Base-by-base conservation (phyloP, 2,797 vertebrate species). In the Xenopus petersii region DNA sequence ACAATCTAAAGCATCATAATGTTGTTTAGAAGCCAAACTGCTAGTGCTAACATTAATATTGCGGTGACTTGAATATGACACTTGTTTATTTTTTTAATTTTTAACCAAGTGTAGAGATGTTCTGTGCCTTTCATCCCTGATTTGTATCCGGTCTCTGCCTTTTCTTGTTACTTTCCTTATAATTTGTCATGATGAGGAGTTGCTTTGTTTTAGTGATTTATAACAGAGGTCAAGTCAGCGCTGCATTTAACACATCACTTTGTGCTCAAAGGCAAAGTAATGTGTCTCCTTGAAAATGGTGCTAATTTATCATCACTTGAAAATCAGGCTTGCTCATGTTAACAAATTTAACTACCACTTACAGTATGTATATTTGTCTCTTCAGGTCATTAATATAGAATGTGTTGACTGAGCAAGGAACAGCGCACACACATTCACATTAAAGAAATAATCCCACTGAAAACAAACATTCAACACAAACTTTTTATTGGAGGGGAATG, bases 341-440 rank as follows among this genome's bases (percentile, higher is more conserved):
- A 68, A 61, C 30, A 61, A 55, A 67, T 61, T 42, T 62, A 63
- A 46, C 6, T 61, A 33, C 47, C 48, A 68, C 60, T 68, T 74
- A 56, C 13, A 15, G 54, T 56, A 74, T 5, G 8, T 74, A 61
- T 12, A 46, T 33, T 51, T 74, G 13, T 61, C 26, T 67, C 62
- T 42, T 15, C 9, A 12, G 56, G 55, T 67, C 73, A 68, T 63
- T 75, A 68, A 68, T 69, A 21, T 36, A 15, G 58, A 21, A 63
- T 55, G 30, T 46, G 65, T 47, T 75, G 60, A 63, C 46, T 68
- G 36, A 70, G 9, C 36, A 60, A 17, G 15, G 42, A 24, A 24
- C 36, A 4, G 21, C 26, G 26, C 17, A 24, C 36, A 64, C 15
- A 6, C 11, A 61, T 75, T 62, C 51, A 62, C 26, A 24, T 61